Conservation (phyloP, 2,113 vertebrate genomes). For the Mirounga angustirostris region DNA sequence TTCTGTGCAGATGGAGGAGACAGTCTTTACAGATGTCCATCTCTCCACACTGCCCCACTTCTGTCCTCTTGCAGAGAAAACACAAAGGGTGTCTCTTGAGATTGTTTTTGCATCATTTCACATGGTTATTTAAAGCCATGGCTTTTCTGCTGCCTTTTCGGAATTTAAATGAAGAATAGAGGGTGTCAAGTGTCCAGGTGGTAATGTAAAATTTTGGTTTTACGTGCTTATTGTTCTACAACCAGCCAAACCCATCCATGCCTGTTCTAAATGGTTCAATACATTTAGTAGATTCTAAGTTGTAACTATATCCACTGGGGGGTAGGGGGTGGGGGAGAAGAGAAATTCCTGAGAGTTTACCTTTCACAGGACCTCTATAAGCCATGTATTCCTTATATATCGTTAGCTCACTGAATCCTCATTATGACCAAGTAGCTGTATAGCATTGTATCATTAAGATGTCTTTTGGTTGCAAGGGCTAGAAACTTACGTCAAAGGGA, state of each 20-base stretch:
- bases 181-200: background rate
- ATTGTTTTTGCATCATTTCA: background rate
- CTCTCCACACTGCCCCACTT: background rate
- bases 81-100: background rate
- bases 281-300: background rate
- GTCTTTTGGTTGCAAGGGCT: background rate
- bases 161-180: background rate
- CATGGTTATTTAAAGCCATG: background rate
- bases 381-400: background rate
- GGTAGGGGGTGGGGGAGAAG: background rate
- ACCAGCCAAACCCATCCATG: background rate
- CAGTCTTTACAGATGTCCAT: background rate
- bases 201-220: background rate
- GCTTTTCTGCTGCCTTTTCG: background rate
- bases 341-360: background rate
- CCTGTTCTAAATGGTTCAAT: background rate
- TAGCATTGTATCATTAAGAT: background rate
- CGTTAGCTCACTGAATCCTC: background rate
- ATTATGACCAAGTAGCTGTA: background rate
- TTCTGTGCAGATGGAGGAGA: background rate
- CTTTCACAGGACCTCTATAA: background rate
- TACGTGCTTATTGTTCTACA: background rate
- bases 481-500: background rate
- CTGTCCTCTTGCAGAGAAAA: background rate
- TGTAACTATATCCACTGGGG: background rate